A percentile compares a stretch with the other conserved stretches of the same genome.
Evolutionary conservation across 2,797 vertebrate genomes (phyloP).

Genomic region (Sebastes reedi): DNA sequence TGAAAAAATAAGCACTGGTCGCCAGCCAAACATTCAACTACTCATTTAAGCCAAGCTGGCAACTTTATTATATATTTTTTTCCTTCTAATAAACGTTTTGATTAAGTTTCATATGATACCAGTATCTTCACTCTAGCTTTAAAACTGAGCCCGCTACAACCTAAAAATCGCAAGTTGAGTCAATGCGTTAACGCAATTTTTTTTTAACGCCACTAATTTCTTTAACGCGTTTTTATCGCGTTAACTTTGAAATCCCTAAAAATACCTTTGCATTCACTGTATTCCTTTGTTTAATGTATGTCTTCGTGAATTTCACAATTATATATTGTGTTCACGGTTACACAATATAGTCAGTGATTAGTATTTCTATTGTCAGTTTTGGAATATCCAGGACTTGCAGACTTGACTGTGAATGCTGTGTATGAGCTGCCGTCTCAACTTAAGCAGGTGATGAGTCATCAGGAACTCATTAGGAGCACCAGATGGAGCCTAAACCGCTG

Average conservation of each 20-base stretch:
- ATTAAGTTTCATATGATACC: not conserved
- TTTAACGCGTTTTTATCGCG: no score
- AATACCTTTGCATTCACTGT: not conserved
- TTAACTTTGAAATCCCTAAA: not conserved
- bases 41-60: not conserved
- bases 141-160: not conserved
- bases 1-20: no score
- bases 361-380: not conserved
- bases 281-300: not conserved
- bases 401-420: not conserved
- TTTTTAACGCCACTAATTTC: no score
- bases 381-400: not conserved
- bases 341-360: not conserved
- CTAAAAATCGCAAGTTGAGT: not conserved
- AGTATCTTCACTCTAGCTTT: not conserved
- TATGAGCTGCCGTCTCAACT: slow-evolving; percentile 11
- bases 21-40: not conserved
- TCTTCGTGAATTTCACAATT: not conserved
- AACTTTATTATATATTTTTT: not conserved
- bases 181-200: no score
- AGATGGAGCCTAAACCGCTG: slow-evolving; percentile 46
- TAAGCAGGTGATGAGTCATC: slow-evolving; percentile 56
- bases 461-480: slow-evolving; percentile 43
- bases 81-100: not conserved
- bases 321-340: not conserved